phyloP scores from a whole-genome alignment of 2,797 vertebrate species.

The Danio kyathit region DNA sequence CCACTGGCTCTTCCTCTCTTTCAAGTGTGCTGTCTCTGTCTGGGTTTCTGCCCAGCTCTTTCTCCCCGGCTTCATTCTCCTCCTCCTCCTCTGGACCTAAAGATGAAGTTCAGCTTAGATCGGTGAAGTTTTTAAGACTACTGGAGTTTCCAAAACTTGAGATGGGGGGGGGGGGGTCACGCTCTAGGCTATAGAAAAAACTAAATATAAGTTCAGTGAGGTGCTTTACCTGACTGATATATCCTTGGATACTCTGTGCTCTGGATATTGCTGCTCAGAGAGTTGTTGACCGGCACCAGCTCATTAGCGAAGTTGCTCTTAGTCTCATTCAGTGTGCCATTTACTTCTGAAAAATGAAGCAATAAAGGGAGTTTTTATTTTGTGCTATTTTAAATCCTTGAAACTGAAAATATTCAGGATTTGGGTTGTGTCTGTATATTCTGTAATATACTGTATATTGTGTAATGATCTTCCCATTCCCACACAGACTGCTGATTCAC shows the following conservation, averaged over 20 bases:
- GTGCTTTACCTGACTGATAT: slow-evolving; percentile 20
- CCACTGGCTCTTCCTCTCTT: slow-evolving; percentile 3
- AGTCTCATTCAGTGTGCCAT: slow-evolving; percentile 37
- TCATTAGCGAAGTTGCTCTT: slow-evolving; percentile 18
- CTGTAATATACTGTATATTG: no score
- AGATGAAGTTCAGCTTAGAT: slow-evolving; percentile 23
- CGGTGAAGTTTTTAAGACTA: background rate
- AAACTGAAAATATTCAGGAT: no score
- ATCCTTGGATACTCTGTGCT: slow-evolving; percentile 12
- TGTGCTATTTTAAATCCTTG: background rate
- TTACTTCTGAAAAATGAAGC: slow-evolving; percentile 8
- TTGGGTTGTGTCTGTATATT: no score
- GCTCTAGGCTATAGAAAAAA: background rate
- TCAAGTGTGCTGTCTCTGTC: slow-evolving; percentile 9
- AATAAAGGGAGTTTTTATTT: background rate
- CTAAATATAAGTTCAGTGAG: slow-evolving; percentile 5
- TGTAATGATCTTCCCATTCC: no score
- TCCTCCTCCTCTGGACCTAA: slow-evolving; percentile 20
- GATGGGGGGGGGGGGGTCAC: background rate
- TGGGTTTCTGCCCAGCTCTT: background rate
- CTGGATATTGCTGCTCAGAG: slow-evolving; percentile 17
- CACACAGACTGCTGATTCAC: no score
- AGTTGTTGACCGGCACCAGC: background rate
- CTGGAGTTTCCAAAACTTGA: background rate
- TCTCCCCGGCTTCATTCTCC: slow-evolving; percentile 4